Base-by-base conservation (phyloP, 2,113 vertebrate genomes). In the Vidua chalybeata region DNA sequence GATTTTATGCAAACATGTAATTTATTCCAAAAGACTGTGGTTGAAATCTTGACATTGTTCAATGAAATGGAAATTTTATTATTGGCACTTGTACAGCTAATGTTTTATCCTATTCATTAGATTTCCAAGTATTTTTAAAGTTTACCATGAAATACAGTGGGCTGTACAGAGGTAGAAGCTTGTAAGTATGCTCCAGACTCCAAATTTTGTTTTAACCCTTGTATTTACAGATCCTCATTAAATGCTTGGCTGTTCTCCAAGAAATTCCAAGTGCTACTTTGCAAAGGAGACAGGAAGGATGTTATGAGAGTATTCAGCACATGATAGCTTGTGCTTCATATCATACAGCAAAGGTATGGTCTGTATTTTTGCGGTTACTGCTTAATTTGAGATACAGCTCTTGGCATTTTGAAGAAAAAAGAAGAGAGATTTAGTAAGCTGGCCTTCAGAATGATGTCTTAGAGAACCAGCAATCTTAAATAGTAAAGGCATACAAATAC, bases 261-360 rank as follows among this genome's bases (percentile, higher is more conserved):
- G 98, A 98, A 94, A 98, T 99, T 71, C 98, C 98, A 86, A 93
- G 31, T 83, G 59, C 93, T 87, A 74, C 95, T 77, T 98, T 98
- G 90, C 97, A 98, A 49, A 99, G 92, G 91, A 98, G 97, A 78
- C 72, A 97, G 19, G 61, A 62, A 88, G 89, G 84, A n/a, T 97
- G 96, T 81, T 96, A 97, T 51, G 98, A 99, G 84, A 98, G 98
- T 26, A 78, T 99, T 26, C 98, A 98, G 87, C 99, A 99, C 90
- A 99, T 99, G 99, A 98, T 99, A 86, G 99, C 99, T 67, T 99
- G 99, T 88, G 98, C 98, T 66, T 98, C 98, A 59, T 98, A 98
- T 97, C 99, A 99, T 92, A 90, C 98, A 71, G 97, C 98, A 88
- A 99, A 99, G 99, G 99, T 99, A 97, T 84, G 79, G 10, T 84